phyloP scores from a whole-genome alignment of 2,797 vertebrate genomes.

The Urosaurus nigricauda region DNA sequence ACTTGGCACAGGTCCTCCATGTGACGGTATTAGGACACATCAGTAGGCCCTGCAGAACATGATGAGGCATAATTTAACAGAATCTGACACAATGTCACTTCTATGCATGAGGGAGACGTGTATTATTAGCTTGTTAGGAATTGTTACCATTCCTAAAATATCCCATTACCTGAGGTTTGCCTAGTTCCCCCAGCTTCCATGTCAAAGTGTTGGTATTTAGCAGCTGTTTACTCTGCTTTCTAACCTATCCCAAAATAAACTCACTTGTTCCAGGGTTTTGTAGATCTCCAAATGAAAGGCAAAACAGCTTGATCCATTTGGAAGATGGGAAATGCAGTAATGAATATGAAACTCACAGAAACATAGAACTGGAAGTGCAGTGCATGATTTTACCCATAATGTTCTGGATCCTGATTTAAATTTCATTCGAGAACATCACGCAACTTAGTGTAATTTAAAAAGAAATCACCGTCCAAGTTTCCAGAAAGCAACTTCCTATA shows the following conservation, averaged over 20 bases:
- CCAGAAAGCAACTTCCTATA: background rate
- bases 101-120: background rate
- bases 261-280: conserved; percentile 4
- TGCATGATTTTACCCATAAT: background rate
- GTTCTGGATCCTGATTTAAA: background rate
- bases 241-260: background rate
- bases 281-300: background rate
- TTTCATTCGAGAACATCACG: background rate
- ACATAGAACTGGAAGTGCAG: too few species aligned
- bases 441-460: background rate
- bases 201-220: conserved; percentile 17
- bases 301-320: background rate
- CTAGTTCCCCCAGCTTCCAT: background rate
- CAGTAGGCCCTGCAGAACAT: background rate
- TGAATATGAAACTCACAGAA: background rate
- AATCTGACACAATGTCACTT: conserved; percentile 22
- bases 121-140: conserved; percentile 31
- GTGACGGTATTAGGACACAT: conserved; percentile 42
- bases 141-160: conserved; percentile 28
- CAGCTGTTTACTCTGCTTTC: conserved; percentile 10
- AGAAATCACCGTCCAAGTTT: background rate
- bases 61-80: conserved; percentile 24
- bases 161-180: conserved; percentile 30
- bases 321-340: background rate
- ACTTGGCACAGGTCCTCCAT: conserved; percentile 26